Base-by-base conservation (phyloP, 2,113 vertebrate species). In the Salvator merianae region DNA sequence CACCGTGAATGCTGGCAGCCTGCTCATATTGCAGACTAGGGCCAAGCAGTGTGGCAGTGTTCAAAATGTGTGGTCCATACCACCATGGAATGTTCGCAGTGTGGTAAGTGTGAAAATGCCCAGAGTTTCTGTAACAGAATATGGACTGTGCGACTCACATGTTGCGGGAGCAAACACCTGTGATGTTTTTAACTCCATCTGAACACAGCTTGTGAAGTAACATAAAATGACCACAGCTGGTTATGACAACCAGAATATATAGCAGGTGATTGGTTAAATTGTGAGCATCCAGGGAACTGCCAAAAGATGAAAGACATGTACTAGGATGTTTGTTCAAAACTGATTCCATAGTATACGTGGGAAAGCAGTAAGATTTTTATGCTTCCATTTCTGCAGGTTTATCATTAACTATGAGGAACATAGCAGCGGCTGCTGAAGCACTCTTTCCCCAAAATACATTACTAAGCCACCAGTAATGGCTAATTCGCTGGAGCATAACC, bases 401-500 rank as follows among this genome's bases (percentile, higher is more conserved):
- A 90, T 95, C 47, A 88, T 91, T 93, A 91, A 77, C 90, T 84
- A 90, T 79, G 66, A 89, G 77, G 79, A 59, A 91, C 79, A 72
- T 81, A 87, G 93, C 70, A 80, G 84, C 13, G 24, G 26, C 79
- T 79, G 9, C 62, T 26, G 26, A 88, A 78, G 20, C 26, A 36
- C 10, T 2, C 36, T 16, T 34, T 24, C 30, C 55, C 63, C 65
- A 34, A 13, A 63, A 86, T 73, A 89, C 88, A 32, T 92, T 91
- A 91, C 90, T 92, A 87, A 95, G 32, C 78, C 82, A 65, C 82
- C 69, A 84, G 91, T 93, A 94, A 93, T 86, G 93, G 92, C 90
- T 84, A 81, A 89, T 91, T 90, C 93, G 83, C 90, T 92, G 92
- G 90, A 96, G 89, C 92, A 77, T 92, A 91, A 93, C 92, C 90